Conservation (phyloP, 2,797 vertebrate species). For the Gastrophryne carolinensis region DNA sequence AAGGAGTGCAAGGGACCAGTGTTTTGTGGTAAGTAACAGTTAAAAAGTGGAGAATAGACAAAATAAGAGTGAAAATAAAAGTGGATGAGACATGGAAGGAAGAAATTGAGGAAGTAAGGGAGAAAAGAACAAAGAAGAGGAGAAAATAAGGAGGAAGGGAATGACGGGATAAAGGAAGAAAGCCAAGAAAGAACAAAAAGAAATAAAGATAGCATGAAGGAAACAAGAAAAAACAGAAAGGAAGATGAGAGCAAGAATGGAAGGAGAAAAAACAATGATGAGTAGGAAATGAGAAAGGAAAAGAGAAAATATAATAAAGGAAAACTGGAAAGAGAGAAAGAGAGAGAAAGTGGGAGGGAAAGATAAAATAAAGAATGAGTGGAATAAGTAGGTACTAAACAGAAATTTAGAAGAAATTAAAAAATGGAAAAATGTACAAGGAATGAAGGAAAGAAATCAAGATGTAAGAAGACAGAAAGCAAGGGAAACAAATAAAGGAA, state of each 20-base stretch:
- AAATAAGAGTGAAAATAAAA: neutral
- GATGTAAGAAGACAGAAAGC: neutral
- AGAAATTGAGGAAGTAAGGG: neutral
- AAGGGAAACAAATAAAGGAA: neutral
- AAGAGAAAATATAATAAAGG: neutral
- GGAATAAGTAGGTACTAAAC: no score
- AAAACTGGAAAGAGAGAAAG: neutral
- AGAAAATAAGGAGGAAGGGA: neutral
- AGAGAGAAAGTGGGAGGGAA: neutral
- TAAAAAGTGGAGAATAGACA: neutral
- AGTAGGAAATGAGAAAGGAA: neutral
- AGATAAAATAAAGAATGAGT: neutral
- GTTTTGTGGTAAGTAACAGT: no score
- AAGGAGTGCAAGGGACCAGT: no score
- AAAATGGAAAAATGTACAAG: neutral
- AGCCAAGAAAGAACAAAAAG: neutral
- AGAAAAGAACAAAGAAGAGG: neutral
- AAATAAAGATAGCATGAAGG: no score
- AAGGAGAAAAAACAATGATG: neutral
- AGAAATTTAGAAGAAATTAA: no score
- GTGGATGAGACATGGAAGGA: no score
- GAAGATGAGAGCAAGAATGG: neutral
- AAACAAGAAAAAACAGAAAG: neutral
- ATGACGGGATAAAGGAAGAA: neutral
- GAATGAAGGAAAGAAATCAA: no score